phyloP scores from a whole-genome alignment of 2,113 vertebrate species.

The Tretioscincus oriximinensis region DNA sequence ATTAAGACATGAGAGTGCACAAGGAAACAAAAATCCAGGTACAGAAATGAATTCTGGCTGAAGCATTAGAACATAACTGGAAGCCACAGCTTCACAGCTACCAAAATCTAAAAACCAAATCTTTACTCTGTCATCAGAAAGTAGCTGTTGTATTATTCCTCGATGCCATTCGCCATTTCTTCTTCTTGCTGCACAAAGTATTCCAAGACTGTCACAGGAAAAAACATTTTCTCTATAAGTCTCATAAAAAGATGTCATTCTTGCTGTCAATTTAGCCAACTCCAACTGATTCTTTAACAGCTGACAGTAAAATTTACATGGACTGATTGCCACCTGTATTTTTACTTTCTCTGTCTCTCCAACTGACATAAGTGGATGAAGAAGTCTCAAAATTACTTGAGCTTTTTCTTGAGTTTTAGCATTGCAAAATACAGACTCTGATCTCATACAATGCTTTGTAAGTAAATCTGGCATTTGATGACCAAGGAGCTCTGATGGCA shows the following conservation, averaged over 20 bases:
- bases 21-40: slow-evolving; percentile 84
- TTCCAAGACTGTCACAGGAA: slow-evolving; percentile 75
- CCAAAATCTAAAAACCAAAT: slow-evolving; percentile 91
- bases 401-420: slow-evolving; percentile 54
- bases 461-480: slow-evolving; percentile 61
- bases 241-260: slow-evolving; percentile 76
- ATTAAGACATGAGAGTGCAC: slow-evolving; percentile 74
- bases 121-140: slow-evolving; percentile 75
- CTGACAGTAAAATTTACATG: slow-evolving; percentile 85
- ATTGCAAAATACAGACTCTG: slow-evolving; percentile 35
- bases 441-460: slow-evolving; percentile 36
- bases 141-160: slow-evolving; percentile 82
- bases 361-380: slow-evolving; percentile 69
- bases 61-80: slow-evolving; percentile 76
- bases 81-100: slow-evolving; percentile 77
- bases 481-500: slow-evolving; percentile 59
- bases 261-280: slow-evolving; percentile 74
- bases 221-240: slow-evolving; percentile 45
- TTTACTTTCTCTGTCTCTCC: slow-evolving; percentile 75
- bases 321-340: slow-evolving; percentile 79
- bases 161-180: slow-evolving; percentile 85
- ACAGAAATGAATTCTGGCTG: slow-evolving; percentile 74
- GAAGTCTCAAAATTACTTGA: slow-evolving; percentile 70
- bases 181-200: slow-evolving; percentile 84
- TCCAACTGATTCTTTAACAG: slow-evolving; percentile 72